Conservation (phyloP, 2,797 vertebrate species). For the Xiphorhynchus erythropygius region DNA sequence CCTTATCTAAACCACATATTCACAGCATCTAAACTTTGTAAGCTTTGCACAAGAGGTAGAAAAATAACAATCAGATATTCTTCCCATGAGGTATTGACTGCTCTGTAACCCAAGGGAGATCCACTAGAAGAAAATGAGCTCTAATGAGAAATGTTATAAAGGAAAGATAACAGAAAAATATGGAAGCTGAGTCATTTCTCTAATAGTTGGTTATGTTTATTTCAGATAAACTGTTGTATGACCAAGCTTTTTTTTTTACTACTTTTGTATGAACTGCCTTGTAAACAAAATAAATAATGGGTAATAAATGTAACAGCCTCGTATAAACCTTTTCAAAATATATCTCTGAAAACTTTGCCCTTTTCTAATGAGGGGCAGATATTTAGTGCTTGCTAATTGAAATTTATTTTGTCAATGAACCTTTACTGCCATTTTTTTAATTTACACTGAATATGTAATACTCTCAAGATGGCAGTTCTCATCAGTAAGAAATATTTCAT, state of each 20-base stretch:
- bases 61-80: background rate
- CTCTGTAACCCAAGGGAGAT: background rate
- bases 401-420: constrained; percentile 35
- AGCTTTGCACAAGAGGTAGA: background rate
- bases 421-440: background rate
- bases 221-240: background rate
- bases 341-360: background rate
- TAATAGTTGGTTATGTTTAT: background rate
- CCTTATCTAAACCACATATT: background rate
- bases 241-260: background rate
- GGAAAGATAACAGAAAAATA: background rate
- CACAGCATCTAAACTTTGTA: background rate
- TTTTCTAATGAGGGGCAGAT: background rate
- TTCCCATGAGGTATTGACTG: background rate
- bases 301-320: background rate
- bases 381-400: background rate
- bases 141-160: background rate
- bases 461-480: background rate
- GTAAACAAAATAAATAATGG: background rate
- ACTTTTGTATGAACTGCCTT: background rate
- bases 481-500: background rate
- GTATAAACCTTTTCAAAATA: background rate
- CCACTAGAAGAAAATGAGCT: background rate
- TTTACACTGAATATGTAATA: background rate
- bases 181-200: background rate